A percentile compares a stretch with the other conserved stretches of the same genome.
Conservation (phyloP, 2,113 vertebrate genomes). For the Scophthalmus maximus region DNA sequence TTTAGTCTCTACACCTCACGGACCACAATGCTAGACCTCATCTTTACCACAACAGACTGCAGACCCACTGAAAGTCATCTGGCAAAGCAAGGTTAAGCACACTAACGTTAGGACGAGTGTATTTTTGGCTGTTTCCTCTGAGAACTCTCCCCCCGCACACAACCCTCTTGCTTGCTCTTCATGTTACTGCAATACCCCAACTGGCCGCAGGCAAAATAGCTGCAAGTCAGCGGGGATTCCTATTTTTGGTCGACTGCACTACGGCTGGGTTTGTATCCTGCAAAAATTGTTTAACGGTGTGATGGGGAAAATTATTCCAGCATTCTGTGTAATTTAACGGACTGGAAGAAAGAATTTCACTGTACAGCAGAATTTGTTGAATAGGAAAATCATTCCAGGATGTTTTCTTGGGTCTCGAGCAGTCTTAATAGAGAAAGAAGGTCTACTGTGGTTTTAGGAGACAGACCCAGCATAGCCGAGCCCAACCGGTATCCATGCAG, state of each 20-base stretch:
- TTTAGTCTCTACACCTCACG: constrained; percentile 50
- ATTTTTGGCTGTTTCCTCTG: constrained; percentile 80
- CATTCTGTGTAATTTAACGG: constrained; percentile 39
- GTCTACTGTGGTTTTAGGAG: constrained; percentile 72
- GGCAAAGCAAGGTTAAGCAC: constrained; percentile 63
- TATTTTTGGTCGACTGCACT: constrained; percentile 73
- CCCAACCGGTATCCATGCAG: constrained; percentile 90
- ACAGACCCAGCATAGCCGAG: constrained; percentile 72
- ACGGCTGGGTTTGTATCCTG: constrained; percentile 32
- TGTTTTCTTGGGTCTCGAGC: constrained; percentile 50
- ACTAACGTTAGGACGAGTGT: constrained; percentile 53
- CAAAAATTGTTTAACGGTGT: constrained; percentile 30
- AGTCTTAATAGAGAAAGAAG: constrained; percentile 57
- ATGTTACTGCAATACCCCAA: constrained; percentile 53
- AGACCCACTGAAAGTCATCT: constrained; percentile 54
- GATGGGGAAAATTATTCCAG: constrained; percentile 54
- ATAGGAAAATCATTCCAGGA: constrained; percentile 13
- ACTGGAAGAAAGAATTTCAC: constrained; percentile 17
- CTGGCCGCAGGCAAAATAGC: constrained; percentile 72
- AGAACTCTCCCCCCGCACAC: constrained; percentile 46
- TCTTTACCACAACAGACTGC: constrained; percentile 62
- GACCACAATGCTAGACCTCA: constrained; percentile 63
- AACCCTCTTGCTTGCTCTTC: constrained; percentile 47
- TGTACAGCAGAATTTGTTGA: constrained; percentile 36
- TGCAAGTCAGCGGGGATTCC: constrained; percentile 66